A percentile compares a stretch with the other conserved stretches of the same genome.
phyloP scores from a whole-genome alignment of 2,888 invertebrate genomes.

The Synergus umbraculus region DNA sequence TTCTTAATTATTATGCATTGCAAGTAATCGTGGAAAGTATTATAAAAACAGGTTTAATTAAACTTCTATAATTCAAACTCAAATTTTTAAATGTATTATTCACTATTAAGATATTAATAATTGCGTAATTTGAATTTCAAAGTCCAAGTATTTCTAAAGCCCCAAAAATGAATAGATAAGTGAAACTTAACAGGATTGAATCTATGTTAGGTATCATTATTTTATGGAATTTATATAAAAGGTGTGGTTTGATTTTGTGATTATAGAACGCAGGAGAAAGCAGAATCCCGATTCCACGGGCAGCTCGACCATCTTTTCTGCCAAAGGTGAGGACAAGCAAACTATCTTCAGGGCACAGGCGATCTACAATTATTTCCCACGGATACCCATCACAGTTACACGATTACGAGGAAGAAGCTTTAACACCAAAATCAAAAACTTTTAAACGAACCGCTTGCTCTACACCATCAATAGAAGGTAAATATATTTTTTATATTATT shows the following conservation, averaged over 20 bases:
- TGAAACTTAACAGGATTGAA: background rate
- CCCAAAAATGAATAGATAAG: background rate
- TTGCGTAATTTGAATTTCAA: too few relatives aligned
- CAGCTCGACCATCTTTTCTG: slow-evolving; percentile 51
- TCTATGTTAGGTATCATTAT: background rate
- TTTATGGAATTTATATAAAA: background rate
- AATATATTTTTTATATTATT: background rate
- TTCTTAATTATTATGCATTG: background rate
- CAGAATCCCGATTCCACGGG: slow-evolving; percentile 55
- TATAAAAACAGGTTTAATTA: too few relatives aligned
- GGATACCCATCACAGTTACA: slow-evolving; percentile 48
- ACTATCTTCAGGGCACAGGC: slow-evolving; percentile 47
- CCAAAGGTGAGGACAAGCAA: slow-evolving; percentile 53
- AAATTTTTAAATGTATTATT: too few relatives aligned
- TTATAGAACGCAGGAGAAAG: slow-evolving; percentile 55
- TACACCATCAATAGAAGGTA: slow-evolving; percentile 28
- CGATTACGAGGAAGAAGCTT: slow-evolving; percentile 48
- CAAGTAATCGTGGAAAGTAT: too few relatives aligned
- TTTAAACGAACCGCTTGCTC: slow-evolving; percentile 6
- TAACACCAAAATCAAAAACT: slow-evolving; percentile 7
- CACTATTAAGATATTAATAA: too few relatives aligned
- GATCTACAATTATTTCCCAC: slow-evolving; percentile 41
- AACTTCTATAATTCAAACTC: too few relatives aligned
- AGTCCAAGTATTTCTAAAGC: background rate
- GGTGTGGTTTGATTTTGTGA: slow-evolving; percentile 41